Percentiles rank a stretch among this genome's conserved stretches.
These are phyloP conservation scores for Euphonia xanthogaster DNA, from an alignment of 2,797 vertebrate species.

Conservation along the genomic window DNA sequence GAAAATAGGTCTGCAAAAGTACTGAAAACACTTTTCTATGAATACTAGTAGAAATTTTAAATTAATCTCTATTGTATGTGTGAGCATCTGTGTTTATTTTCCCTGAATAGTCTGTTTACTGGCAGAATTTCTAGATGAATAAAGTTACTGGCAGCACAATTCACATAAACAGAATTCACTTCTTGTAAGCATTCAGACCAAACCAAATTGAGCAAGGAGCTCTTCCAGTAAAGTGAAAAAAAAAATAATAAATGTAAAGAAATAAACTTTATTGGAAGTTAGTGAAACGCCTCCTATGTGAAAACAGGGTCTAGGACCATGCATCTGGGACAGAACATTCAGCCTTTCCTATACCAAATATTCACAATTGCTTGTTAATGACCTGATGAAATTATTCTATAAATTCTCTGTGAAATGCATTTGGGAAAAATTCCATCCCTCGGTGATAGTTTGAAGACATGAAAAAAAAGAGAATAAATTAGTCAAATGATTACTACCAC, in stretches of 20 bases:
- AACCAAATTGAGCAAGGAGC: neutral
- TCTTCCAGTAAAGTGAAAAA: neutral
- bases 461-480: neutral
- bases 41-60: neutral
- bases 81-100: constrained; percentile 62
- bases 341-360: neutral
- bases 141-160: neutral
- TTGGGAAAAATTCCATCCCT: neutral
- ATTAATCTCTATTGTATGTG: constrained; percentile 17
- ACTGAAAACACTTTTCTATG: neutral
- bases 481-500: neutral
- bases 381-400: neutral
- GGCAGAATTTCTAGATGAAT: constrained; percentile 25
- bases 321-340: neutral
- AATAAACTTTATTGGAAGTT: neutral
- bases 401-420: neutral
- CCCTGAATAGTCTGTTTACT: constrained; percentile 44
- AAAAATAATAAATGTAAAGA: neutral
- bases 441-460: neutral
- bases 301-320: neutral
- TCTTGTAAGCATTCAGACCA: neutral
- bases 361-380: neutral
- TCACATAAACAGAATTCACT: neutral
- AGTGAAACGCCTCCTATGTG: neutral
- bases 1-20: neutral